These are phyloP conservation scores for Mnemiopsis leidyi DNA, from an alignment of 37 sponge, comb jelly and placozoan genomes.

Conservation along the genomic window DNA sequence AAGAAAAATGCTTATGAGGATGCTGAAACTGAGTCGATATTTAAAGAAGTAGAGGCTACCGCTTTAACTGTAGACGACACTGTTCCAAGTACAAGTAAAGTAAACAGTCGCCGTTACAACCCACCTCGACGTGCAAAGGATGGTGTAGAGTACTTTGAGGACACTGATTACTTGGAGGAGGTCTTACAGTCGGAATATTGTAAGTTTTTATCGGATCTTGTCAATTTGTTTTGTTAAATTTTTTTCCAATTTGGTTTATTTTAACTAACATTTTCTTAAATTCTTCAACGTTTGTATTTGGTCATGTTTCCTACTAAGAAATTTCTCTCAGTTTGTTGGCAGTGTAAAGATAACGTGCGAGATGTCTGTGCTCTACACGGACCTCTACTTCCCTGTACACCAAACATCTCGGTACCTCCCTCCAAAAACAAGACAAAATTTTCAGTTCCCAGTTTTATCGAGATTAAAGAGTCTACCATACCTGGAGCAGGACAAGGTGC, in stretches of 20 bases:
- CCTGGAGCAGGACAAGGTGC: conserved; percentile 16
- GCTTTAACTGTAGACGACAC: neutral
- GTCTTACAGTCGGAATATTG: neutral
- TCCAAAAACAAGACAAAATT: neutral
- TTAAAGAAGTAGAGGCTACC: neutral
- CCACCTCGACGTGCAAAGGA: neutral
- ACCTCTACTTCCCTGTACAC: neutral
- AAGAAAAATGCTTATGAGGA: neutral
- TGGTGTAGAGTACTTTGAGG: neutral
- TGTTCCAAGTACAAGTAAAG: too few species aligned
- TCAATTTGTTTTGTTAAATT: too few species aligned
- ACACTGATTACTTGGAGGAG: neutral
- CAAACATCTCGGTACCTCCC: neutral
- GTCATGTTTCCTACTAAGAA: neutral
- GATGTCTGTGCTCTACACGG: neutral
- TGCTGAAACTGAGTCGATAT: neutral
- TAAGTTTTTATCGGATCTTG: neutral
- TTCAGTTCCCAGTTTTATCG: neutral
- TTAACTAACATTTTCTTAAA: neutral
- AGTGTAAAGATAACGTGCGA: neutral
- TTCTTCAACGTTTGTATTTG: neutral
- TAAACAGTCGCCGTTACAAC: neutral
- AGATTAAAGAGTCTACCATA: neutral
- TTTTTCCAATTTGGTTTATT: too few species aligned
- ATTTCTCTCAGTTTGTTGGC: conserved; percentile 43